A percentile compares a stretch with the other conserved stretches of the same genome.
Conservation (phyloP, 1,140 invertebrate genomes). For the Phymastichus coffea region DNA sequence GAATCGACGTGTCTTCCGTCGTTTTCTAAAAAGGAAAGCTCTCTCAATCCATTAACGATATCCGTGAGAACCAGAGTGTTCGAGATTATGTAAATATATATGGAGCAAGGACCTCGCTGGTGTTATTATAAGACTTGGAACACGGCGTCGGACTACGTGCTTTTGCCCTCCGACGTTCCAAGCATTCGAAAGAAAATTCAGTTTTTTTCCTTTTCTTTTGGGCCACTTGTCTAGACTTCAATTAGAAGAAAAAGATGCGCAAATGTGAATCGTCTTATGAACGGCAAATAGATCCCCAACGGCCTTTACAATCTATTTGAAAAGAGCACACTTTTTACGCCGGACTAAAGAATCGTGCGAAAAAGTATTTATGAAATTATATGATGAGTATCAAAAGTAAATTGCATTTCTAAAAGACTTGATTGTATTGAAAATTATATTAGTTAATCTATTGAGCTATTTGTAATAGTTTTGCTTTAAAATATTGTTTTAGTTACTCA, state of each 20-base stretch:
- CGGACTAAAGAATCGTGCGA: neutral
- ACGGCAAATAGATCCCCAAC: slow-evolving; percentile 9
- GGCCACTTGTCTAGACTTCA: slow-evolving; percentile 11
- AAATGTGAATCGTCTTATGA: slow-evolving; percentile 1
- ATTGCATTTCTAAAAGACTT: too few relatives aligned
- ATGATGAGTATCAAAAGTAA: too few relatives aligned
- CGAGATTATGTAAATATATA: slow-evolving; percentile 23
- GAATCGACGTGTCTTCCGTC: too few relatives aligned
- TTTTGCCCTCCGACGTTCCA: slow-evolving; percentile 1
- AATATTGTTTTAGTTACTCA: too few relatives aligned
- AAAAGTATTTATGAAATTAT: too few relatives aligned
- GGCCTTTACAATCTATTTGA: neutral
- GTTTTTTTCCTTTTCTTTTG: slow-evolving; percentile 1
- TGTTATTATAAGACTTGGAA: slow-evolving; percentile 20
- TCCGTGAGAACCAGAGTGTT: slow-evolving; percentile 8
- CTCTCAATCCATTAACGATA: too few relatives aligned
- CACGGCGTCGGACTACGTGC: neutral
- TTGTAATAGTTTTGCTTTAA: too few relatives aligned
- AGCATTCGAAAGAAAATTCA: slow-evolving; percentile 7
- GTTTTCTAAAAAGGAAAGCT: too few relatives aligned
- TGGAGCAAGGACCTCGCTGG: slow-evolving; percentile 24
- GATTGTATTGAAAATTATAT: too few relatives aligned
- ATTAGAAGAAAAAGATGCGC: neutral
- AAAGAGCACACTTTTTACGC: neutral
- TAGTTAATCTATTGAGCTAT: too few relatives aligned